These are phyloP conservation scores for Benitochromis conjunctus DNA, from an alignment of 2,113 vertebrate species.

Conservation along the genomic window DNA sequence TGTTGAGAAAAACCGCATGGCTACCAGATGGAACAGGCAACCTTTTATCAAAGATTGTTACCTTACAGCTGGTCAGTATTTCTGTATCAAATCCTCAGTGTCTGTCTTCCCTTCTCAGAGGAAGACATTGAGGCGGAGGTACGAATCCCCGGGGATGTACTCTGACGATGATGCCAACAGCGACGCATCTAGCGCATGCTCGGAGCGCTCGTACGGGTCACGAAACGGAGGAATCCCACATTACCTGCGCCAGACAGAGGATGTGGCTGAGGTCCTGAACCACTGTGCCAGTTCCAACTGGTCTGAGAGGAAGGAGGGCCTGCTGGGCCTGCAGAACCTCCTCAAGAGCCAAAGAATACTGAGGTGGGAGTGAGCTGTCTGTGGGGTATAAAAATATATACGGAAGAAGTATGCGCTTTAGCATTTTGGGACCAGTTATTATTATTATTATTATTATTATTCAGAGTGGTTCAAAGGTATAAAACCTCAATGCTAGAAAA, in stretches of 20 bases:
- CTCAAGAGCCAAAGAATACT: conserved; percentile 95
- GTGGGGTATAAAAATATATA: background rate
- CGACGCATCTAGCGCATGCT: conserved; percentile 93
- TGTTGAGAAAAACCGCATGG: conserved; percentile 19
- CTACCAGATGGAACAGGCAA: background rate
- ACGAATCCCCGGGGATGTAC: conserved; percentile 95
- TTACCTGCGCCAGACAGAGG: conserved; percentile 92
- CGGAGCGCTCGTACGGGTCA: conserved; percentile 92
- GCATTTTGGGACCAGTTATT: background rate
- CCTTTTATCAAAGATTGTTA: background rate
- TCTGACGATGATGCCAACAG: conserved; percentile 97
- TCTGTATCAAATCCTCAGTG: accelerated
- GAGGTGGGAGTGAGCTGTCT: conserved; percentile 71
- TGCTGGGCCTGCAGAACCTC: conserved; percentile 93
- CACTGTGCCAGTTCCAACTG: conserved; percentile 98
- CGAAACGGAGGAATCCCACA: conserved; percentile 92
- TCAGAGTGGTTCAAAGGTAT: background rate
- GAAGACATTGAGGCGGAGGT: conserved; percentile 88
- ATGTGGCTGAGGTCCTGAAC: conserved; percentile 96
- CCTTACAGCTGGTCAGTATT: background rate
- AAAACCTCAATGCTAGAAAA: no score
- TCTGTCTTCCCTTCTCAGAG: conserved; percentile 71
- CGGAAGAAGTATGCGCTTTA: background rate
- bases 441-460: background rate
- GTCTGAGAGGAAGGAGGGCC: conserved; percentile 97